Conservation (phyloP, 2,888 invertebrate species). For the Trichogramma evanescens region DNA sequence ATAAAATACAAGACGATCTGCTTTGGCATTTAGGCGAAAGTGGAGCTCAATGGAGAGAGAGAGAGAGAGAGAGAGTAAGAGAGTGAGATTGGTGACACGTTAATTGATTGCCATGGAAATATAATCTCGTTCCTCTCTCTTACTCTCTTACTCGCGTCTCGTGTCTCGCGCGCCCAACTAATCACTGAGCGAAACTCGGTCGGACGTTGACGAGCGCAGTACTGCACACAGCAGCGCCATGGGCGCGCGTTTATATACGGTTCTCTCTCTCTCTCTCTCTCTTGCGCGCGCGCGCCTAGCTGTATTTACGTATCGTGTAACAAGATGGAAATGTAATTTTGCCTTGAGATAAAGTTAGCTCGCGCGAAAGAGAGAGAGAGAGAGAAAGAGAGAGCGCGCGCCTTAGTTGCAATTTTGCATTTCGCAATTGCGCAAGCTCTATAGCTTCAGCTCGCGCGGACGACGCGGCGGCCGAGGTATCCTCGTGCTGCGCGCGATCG, state of each 20-base stretch:
- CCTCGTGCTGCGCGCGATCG: neutral
- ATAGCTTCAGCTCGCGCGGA: neutral
- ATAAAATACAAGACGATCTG: no score
- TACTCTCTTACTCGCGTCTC: constrained; percentile 1
- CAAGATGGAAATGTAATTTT: constrained; percentile 37
- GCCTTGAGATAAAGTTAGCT: constrained; percentile 33
- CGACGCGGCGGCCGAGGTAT: constrained; percentile 12
- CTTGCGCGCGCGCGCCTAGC: neutral
- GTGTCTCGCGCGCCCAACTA: constrained; percentile 25
- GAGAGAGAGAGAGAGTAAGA: neutral
- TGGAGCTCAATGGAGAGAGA: neutral
- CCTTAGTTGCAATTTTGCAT: no score
- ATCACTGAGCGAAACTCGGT: constrained; percentile 32
- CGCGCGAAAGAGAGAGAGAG: neutral
- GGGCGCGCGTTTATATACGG: neutral
- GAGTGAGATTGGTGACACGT: neutral
- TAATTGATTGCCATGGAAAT: no score
- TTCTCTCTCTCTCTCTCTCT: no score
- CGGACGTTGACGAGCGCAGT: constrained; percentile 32
- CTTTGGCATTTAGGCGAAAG: neutral
- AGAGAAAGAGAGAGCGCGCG: no score
- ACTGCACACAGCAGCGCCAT: neutral
- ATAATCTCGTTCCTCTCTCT: neutral
- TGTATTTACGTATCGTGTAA: constrained; percentile 35
- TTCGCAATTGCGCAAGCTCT: no score